Conservation (phyloP, 2,113 vertebrate genomes). For the Silurus asotus region DNA sequence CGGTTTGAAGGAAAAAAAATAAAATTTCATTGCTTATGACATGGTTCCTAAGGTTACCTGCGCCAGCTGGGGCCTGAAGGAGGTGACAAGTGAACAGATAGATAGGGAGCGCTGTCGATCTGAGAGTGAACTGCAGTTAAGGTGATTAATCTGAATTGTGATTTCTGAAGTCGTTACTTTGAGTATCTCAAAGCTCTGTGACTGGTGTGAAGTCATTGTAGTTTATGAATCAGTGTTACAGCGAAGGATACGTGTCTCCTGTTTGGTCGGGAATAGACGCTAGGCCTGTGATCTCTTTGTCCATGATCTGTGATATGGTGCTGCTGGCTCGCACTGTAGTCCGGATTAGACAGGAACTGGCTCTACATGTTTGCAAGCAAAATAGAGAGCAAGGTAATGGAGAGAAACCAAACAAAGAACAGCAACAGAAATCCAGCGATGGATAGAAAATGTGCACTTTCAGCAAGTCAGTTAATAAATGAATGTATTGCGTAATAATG, state of each 20-base stretch:
- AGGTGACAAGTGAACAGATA: constrained; percentile 75
- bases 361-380: constrained; percentile 59
- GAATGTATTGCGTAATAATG: no score
- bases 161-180: neutral
- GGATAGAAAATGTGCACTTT: neutral
- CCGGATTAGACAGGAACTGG: constrained; percentile 70
- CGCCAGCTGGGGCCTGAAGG: constrained; percentile 76
- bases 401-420: neutral
- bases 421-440: neutral
- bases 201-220: neutral
- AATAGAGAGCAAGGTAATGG: neutral
- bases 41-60: constrained; percentile 65
- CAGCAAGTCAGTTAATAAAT: neutral
- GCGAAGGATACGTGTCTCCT: constrained; percentile 81
- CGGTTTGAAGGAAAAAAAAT: no score
- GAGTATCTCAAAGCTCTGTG: neutral
- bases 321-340: constrained; percentile 75
- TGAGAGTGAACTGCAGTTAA: constrained; percentile 67
- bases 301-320: constrained; percentile 78
- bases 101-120: constrained; percentile 80
- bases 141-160: constrained; percentile 26
- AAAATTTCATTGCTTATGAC: neutral
- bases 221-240: neutral
- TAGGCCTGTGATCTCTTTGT: constrained; percentile 75
- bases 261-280: constrained; percentile 75